Base-by-base conservation (phyloP, 2,888 invertebrate genomes). In the Hetaerina titia region DNA sequence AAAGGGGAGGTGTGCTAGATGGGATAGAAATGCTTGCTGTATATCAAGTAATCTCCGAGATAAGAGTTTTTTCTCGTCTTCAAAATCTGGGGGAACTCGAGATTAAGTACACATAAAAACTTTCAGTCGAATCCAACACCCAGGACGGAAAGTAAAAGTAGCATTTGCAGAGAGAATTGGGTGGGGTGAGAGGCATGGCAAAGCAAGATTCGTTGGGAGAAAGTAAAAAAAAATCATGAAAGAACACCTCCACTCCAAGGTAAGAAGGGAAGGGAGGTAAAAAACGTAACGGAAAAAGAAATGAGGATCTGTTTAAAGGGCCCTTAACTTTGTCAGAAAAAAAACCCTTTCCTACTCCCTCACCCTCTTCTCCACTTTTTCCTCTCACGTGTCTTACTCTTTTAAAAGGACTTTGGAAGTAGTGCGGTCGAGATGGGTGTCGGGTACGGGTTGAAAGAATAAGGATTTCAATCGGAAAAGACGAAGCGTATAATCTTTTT, bases 401-500 rank as follows among this genome's bases (percentile, higher is more conserved):
- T 81, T 81, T 81, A 13, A 5, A 31, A 31, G 81, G 13, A 9
- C 31, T 31, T 31, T 0, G 81, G 13, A 81, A 81, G 81, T 31
- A 81, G 45, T 45, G 45, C 45, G 45, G 81, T 31, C 31, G 13
- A 25, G 81, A 81, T 31, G 81, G 31, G 81, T 60, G 60, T 17
- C 17, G 60, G 60, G 13, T 11, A 60, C 13, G 81, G 81, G 19
- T 2, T 25, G 25, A 81, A 81, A 31, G 81, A 13, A 81, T 11
- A 22, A 13, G 7, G 69, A 81, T 25, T 60, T 31, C 81, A 81
- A 81, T 81, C 81, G 81, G 25, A 81, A 25, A 22, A 81, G 81
- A 81, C 81, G 25, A 81, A 81, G 81, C 13, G 81, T 81, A 31
- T 81, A 81, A 81, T 81, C 31, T 81, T 81, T 31, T 81, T 22